These are phyloP conservation scores for Poeciliopsis turneri DNA, from an alignment of 2,797 vertebrate species.

Conservation along the genomic window DNA sequence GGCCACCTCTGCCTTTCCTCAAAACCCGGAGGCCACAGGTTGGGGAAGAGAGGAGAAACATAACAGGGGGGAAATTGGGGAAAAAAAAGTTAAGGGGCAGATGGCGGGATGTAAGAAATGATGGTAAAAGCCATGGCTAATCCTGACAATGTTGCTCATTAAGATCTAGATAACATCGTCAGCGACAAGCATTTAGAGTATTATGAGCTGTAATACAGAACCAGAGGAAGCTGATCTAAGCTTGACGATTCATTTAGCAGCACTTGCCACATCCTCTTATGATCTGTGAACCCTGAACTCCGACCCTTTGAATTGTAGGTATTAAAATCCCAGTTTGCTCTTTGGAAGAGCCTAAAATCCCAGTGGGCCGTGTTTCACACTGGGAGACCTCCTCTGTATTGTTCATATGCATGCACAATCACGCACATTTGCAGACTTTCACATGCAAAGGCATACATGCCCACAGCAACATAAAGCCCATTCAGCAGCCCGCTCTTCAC, in stretches of 20 bases:
- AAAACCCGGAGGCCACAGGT: constrained; percentile 76
- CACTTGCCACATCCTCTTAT: constrained; percentile 29
- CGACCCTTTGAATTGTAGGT: constrained; percentile 63
- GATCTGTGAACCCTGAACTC: constrained; percentile 63
- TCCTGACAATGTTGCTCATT: constrained; percentile 14
- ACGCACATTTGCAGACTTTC: constrained; percentile 14
- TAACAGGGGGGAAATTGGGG: constrained; percentile 58
- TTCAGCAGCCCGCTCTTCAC: constrained; percentile 65
- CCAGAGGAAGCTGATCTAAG: constrained; percentile 19
- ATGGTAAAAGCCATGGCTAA: constrained; percentile 54
- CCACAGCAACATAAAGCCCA: constrained; percentile 38
- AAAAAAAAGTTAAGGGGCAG: constrained; percentile 35
- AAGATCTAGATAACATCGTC: neutral
- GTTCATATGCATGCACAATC: constrained; percentile 30
- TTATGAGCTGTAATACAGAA: constrained; percentile 11
- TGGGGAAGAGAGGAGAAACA: constrained; percentile 67
- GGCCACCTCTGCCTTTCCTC: constrained; percentile 79
- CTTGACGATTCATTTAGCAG: constrained; percentile 35
- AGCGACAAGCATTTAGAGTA: neutral
- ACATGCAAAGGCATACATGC: constrained; percentile 19
- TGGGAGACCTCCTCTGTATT: constrained; percentile 53
- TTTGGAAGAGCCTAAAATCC: constrained; percentile 60
- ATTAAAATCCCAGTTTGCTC: constrained; percentile 62
- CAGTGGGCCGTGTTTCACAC: constrained; percentile 66
- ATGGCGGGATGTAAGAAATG: constrained; percentile 36